Conservation (phyloP, 2,797 vertebrate genomes). For the Myotis daubentonii region DNA sequence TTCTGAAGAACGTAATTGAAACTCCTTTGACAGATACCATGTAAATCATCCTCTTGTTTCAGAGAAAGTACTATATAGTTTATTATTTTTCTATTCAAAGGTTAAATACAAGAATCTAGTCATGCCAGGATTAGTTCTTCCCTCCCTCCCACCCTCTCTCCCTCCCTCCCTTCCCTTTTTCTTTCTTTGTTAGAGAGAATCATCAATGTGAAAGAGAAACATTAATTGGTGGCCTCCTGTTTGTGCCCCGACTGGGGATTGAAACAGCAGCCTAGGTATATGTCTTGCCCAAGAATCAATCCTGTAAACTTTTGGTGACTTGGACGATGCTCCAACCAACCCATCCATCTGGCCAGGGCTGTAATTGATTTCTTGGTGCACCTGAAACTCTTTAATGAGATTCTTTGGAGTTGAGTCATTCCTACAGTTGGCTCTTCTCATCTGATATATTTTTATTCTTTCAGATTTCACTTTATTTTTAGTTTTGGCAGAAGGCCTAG, state of each 20-base stretch:
- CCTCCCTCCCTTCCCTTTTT: too few relatives aligned
- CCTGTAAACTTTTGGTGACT: not conserved
- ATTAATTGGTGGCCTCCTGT: not conserved
- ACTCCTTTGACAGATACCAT: not conserved
- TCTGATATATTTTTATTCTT: constrained; percentile 13
- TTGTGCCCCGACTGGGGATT: not conserved
- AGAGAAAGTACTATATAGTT: not conserved
- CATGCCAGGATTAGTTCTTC: not conserved
- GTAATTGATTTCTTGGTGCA: not conserved
- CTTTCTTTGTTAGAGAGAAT: not conserved
- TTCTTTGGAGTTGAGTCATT: not conserved
- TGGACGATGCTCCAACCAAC: not conserved
- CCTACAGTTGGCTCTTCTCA: not conserved
- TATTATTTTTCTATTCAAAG: constrained; percentile 33
- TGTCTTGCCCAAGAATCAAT: not conserved
- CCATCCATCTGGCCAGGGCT: not conserved
- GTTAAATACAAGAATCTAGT: not conserved
- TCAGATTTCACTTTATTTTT: constrained; percentile 7
- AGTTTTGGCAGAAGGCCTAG: constrained; percentile 15
- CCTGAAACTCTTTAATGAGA: not conserved
- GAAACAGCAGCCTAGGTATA: not conserved
- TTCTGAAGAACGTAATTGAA: not conserved
- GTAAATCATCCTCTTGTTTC: not conserved
- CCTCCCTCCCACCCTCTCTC: too few relatives aligned
- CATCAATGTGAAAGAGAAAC: not conserved